Base-by-base conservation (phyloP, 2,113 vertebrate genomes). In the Erythrocercus mccallii region DNA sequence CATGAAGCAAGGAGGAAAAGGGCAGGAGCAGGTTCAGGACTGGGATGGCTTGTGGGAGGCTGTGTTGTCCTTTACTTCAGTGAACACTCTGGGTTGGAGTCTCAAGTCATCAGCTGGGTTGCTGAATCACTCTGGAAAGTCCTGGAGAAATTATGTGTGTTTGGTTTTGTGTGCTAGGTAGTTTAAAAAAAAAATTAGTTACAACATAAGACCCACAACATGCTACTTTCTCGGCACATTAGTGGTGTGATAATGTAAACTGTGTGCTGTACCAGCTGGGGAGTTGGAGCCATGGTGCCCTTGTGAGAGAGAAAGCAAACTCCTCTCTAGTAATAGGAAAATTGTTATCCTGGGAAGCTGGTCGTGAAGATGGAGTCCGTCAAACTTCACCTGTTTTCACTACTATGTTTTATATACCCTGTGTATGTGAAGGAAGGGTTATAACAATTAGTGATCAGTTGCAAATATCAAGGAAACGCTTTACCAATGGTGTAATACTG, bases 301-400 rank as follows among this genome's bases (percentile, higher is more conserved):
- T 97, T 97, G 70, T 90, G 54, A 90, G 85, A 84, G 87, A 76
- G 88, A 90, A 95, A 88, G 92, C 76, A 96, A 89, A 64, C 65
- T 73, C 38, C 48, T 86, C 4, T 1, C 95, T 97, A 97, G 95
- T 97, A 97, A 96, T 80, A 97, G 97, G 90, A 94, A 94, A 97
- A 97, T 95, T 40, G 87, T 97, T 96, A 66, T 44, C 81, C 47
- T 94, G 97, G 96, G 96, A 97, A 96, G 80, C 88, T 90, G 74
- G 48, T 96, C 58, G 51, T 91, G 96, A 96, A 82, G 93, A 95
- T 15, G 35, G 96, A 96, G 97, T 96, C 97, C 97, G 97, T 98
- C 97, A 97, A 80, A 97, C 96, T 97, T 98, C 97, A 97, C 97
- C 98, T 98, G 94, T 97, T 98, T 98, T 97, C 97, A 92, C 95